Evolutionary conservation across 2,797 vertebrate genomes (phyloP).

Genomic region (Chromobotia macracanthus): DNA sequence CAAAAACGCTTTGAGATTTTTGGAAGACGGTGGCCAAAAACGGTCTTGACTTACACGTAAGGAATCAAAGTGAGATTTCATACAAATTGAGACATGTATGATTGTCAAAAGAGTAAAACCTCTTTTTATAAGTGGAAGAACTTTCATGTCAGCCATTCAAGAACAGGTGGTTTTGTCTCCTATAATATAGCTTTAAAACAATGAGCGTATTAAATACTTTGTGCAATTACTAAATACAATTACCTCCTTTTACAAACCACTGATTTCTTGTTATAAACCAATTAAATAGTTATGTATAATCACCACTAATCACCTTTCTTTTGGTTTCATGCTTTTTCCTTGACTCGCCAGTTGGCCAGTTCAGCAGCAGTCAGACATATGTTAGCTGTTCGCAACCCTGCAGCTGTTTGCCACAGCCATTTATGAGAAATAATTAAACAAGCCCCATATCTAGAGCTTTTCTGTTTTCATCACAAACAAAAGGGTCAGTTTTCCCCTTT

Average conservation of each 20-base stretch:
- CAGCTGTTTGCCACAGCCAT: background rate
- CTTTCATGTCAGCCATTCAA: background rate
- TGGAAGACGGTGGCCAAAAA: constrained; percentile 89
- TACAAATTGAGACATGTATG: constrained; percentile 86
- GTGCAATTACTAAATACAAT: background rate
- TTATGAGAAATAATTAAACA: background rate
- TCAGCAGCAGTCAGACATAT: background rate
- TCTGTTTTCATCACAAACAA: constrained; percentile 5
- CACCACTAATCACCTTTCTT: background rate
- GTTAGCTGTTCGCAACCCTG: constrained; percentile 1
- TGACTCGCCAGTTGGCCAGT: background rate
- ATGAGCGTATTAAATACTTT: no score
- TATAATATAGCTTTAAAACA: background rate
- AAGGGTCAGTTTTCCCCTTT: background rate
- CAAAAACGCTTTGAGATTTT: constrained; percentile 84
- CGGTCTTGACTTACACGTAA: constrained; percentile 89
- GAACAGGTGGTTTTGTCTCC: background rate
- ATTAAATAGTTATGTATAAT: background rate
- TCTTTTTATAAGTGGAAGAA: background rate
- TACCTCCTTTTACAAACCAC: background rate
- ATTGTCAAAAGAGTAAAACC: background rate
- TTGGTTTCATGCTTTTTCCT: background rate
- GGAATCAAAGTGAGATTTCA: background rate
- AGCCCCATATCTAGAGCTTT: background rate
- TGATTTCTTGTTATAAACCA: background rate